Evolutionary conservation across 1,140 invertebrate genomes (phyloP).

Genomic region (Drosophila simulans): DNA sequence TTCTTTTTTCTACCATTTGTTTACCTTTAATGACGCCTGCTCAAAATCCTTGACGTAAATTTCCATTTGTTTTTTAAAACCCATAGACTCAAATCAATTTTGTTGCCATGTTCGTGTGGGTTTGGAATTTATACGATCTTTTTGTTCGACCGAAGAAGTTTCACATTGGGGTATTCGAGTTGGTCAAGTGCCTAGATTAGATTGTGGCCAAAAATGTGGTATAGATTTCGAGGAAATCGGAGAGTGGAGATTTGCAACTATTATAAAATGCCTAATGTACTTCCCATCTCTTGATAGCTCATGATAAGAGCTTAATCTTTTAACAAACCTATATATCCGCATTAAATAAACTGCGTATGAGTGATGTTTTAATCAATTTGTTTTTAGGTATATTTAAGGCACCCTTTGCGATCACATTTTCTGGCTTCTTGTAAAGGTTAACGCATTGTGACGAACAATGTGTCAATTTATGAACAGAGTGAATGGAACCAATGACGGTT

Average conservation of each 20-base stretch:
- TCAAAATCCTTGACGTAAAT: constrained; percentile 29
- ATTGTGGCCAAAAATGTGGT: constrained; percentile 1
- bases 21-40: constrained; percentile 23
- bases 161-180: constrained; percentile 4
- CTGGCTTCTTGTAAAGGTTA: neutral
- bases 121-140: neutral
- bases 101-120: constrained; percentile 19
- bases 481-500: constrained; percentile 1
- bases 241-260: constrained; percentile 5
- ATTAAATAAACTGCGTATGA: too few relatives aligned
- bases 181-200: constrained; percentile 17
- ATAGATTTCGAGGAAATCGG: constrained; percentile 1
- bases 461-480: constrained; percentile 7
- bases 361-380: too few relatives aligned
- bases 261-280: neutral
- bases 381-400: too few relatives aligned
- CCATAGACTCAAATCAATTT: constrained; percentile 1
- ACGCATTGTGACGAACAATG: neutral
- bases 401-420: neutral
- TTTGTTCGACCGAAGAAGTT: constrained; percentile 4
- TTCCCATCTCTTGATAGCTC: too few relatives aligned
- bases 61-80: constrained; percentile 28
- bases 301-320: too few relatives aligned
- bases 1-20: neutral
- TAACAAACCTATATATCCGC: too few relatives aligned